Percentiles rank a stretch among this genome's conserved stretches.
Evolutionary conservation across 2,113 vertebrate species (phyloP).

Genomic region (Chloebia gouldiae): DNA sequence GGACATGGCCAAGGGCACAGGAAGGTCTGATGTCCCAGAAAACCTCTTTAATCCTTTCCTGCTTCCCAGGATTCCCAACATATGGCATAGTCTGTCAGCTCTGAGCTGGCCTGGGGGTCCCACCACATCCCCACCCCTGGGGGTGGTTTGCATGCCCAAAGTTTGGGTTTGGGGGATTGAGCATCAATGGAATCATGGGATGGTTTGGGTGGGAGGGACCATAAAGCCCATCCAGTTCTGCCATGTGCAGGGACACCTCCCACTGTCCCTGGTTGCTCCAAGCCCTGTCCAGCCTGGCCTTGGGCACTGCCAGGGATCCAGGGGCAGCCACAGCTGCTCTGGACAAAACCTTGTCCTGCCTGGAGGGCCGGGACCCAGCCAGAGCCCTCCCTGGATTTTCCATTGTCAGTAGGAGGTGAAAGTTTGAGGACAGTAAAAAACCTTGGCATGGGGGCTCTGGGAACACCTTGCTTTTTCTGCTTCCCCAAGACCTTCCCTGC

Average conservation of each 20-base stretch:
- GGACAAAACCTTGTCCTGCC: neutral
- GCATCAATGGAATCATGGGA: no score
- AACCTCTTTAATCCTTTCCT: neutral
- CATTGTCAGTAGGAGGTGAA: neutral
- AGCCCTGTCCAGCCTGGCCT: neutral
- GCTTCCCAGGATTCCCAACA: neutral
- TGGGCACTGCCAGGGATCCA: neutral
- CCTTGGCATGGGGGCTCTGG: fast-evolving
- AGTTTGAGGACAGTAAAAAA: neutral
- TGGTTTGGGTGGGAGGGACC: neutral
- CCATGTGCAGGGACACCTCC: neutral
- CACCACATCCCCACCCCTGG: neutral
- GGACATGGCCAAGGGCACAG: neutral
- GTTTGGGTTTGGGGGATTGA: neutral
- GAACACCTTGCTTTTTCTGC: neutral
- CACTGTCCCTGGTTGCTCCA: neutral
- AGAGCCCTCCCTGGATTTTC: neutral
- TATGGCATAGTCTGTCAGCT: fast-evolving
- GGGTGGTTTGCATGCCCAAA: neutral
- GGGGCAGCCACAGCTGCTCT: neutral
- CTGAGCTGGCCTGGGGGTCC: fast-evolving
- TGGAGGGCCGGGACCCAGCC: neutral
- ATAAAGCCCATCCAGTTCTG: neutral
- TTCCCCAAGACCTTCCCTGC: neutral
- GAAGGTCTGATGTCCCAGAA: neutral